Evolutionary conservation across 2,888 invertebrate genomes (phyloP).

Genomic region (Melolontha melolontha): DNA sequence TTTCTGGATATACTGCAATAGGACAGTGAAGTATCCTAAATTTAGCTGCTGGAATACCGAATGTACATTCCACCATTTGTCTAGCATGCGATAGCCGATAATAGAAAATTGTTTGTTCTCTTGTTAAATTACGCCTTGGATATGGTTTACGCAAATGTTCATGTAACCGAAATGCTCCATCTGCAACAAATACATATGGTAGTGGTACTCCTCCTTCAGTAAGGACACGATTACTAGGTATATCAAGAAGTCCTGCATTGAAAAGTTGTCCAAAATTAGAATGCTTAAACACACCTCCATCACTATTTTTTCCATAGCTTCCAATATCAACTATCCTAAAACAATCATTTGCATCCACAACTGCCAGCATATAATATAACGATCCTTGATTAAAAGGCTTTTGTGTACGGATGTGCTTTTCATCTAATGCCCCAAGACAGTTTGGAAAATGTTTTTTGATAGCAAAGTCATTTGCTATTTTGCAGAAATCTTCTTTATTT

Average conservation of each 20-base stretch:
- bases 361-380: conserved; percentile 46
- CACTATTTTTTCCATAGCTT: conserved; percentile 48
- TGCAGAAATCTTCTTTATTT: too few relatives aligned
- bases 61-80: conserved; percentile 45
- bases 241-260: too few relatives aligned
- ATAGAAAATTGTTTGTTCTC: conserved; percentile 54
- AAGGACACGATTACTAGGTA: too few relatives aligned
- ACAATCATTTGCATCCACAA: conserved; percentile 46
- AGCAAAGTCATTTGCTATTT: conserved; percentile 38
- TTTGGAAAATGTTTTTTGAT: conserved; percentile 50
- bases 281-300: conserved; percentile 50
- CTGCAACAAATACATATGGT: conserved; percentile 46
- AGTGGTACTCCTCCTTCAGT: conserved; percentile 28
- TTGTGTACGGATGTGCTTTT: conserved; percentile 44
- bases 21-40: conserved; percentile 45
- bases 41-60: conserved; percentile 44
- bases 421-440: conserved; percentile 49
- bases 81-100: conserved; percentile 50
- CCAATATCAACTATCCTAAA: conserved; percentile 33
- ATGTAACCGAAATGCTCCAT: conserved; percentile 54
- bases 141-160: conserved; percentile 54
- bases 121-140: conserved; percentile 48
- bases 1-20: conserved; percentile 40
- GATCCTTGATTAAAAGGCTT: conserved; percentile 41
- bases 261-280: too few relatives aligned